These are phyloP conservation scores for Amblyopsis hoosieri DNA, from an alignment of 2,797 vertebrate genomes.

Conservation along the genomic window DNA sequence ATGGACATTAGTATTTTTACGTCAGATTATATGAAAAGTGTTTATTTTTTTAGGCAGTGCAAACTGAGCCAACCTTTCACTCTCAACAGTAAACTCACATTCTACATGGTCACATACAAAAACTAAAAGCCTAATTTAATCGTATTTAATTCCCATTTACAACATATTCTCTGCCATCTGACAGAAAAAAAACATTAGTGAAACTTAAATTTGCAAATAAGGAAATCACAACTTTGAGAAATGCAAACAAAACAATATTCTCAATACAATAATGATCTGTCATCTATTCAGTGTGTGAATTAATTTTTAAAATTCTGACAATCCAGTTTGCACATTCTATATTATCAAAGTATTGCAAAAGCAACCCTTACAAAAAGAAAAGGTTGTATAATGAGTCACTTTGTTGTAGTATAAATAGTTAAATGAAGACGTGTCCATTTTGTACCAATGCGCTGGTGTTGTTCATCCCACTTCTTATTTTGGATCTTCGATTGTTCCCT, in stretches of 20 bases:
- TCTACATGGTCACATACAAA: conserved; percentile 53
- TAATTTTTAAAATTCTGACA: conserved; percentile 64
- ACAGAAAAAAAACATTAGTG: conserved; percentile 73
- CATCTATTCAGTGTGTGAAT: conserved; percentile 50
- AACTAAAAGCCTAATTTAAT: conserved; percentile 76
- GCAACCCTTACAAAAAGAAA: conserved; percentile 74
- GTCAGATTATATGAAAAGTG: conserved; percentile 49
- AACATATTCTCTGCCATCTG: conserved; percentile 72
- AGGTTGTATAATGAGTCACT: conserved; percentile 72
- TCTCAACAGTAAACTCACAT: conserved; percentile 38
- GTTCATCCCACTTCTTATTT: conserved; percentile 81
- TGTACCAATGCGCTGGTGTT: conserved; percentile 51
- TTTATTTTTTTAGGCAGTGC: conserved; percentile 48
- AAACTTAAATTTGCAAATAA: conserved; percentile 59
- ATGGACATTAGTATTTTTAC: conserved; percentile 30
- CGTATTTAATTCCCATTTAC: conserved; percentile 63
- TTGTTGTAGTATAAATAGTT: conserved; percentile 81
- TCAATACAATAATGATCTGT: conserved; percentile 54
- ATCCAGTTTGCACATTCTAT: conserved; percentile 68
- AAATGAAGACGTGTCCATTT: conserved; percentile 69
- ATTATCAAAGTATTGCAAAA: conserved; percentile 77
- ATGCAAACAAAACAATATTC: conserved; percentile 64
- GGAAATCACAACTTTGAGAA: conserved; percentile 52
- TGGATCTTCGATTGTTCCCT: conserved; percentile 95
- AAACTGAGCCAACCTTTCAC: conserved; percentile 40